A percentile compares a stretch with the other conserved stretches of the same genome.
Conservation (phyloP, 2,797 vertebrate genomes). For the Myiotriccus ornatus region DNA sequence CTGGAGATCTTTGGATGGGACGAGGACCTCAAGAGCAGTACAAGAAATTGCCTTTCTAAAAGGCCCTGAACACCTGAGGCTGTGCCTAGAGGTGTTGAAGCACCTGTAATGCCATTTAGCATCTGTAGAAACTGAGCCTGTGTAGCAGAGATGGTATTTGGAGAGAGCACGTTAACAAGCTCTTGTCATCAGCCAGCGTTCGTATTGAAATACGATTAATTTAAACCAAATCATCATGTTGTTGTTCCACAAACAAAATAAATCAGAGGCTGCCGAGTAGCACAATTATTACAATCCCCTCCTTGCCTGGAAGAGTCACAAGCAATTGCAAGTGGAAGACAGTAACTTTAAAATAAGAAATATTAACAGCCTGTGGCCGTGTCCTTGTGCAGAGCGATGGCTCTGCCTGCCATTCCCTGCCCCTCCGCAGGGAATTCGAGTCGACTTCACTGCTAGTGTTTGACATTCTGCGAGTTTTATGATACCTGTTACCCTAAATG, state of each 20-base stretch:
- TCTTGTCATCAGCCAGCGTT: not conserved
- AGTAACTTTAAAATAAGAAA: not conserved
- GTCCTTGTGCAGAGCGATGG: not conserved
- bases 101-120: not conserved
- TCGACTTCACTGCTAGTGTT: not conserved
- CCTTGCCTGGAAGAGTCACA: constrained; percentile 6
- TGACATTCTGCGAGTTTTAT: not conserved
- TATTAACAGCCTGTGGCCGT: not conserved
- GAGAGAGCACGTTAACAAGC: not conserved
- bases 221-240: not conserved
- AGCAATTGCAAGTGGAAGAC: constrained; percentile 29
- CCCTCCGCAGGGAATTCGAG: constrained; percentile 1
- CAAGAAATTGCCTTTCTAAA: not conserved
- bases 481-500: constrained; percentile 18
- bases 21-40: accelerated
- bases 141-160: not conserved
- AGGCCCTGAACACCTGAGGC: not conserved
- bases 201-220: not conserved
- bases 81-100: not conserved
- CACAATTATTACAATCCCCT: not conserved
- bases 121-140: not conserved
- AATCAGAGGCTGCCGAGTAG: not conserved
- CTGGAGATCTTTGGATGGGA: not conserved
- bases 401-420: not conserved
- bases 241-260: constrained; percentile 21